These are phyloP conservation scores for Gastrophryne carolinensis DNA, from an alignment of 2,797 vertebrate genomes.

Conservation along the genomic window DNA sequence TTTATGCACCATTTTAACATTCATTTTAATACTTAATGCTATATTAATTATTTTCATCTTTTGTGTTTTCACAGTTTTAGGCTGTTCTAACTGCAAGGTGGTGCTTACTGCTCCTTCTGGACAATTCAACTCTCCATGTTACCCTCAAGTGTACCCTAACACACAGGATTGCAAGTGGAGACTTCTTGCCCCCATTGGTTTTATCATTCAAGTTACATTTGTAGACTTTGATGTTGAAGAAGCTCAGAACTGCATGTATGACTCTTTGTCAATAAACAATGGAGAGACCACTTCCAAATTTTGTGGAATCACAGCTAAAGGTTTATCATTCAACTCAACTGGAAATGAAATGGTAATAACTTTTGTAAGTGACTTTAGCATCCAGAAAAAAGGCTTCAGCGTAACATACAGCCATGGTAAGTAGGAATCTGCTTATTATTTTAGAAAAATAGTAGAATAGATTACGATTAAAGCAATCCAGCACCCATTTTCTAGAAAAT, in stretches of 20 bases:
- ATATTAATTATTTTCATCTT: not conserved
- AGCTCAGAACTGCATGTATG: constrained; percentile 89
- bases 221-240: constrained; percentile 94
- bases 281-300: constrained; percentile 77
- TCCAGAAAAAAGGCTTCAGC: constrained; percentile 94
- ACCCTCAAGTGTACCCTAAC: constrained; percentile 84
- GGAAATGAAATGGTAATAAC: constrained; percentile 85
- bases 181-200: constrained; percentile 85
- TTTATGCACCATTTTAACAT: not conserved
- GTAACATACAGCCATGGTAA: constrained; percentile 90
- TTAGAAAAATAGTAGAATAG: not conserved
- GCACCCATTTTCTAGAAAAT: no score
- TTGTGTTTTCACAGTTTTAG: constrained; percentile 70
- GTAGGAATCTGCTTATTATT: constrained; percentile 56
- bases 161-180: constrained; percentile 83
- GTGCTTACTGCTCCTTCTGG: constrained; percentile 76
- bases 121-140: constrained; percentile 87
- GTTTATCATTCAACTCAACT: constrained; percentile 90
- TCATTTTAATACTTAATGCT: not conserved
- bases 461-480: no score
- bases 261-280: constrained; percentile 79
- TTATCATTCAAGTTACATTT: constrained; percentile 89
- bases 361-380: constrained; percentile 92
- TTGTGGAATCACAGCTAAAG: constrained; percentile 89
- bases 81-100: constrained; percentile 79